These are phyloP conservation scores for Atta texana DNA, from an alignment of 1,140 invertebrate genomes.

Conservation along the genomic window DNA sequence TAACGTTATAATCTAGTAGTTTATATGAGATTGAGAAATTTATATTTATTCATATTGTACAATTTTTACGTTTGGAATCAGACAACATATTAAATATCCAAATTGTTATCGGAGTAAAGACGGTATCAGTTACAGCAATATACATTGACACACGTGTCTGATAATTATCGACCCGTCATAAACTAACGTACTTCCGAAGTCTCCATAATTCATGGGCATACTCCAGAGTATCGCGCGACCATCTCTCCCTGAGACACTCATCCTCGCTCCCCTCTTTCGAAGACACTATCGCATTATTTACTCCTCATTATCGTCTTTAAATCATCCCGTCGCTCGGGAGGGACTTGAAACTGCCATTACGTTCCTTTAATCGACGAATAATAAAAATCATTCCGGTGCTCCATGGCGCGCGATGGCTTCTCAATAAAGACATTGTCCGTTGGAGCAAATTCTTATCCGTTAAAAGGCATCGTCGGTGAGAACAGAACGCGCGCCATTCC, in stretches of 20 bases:
- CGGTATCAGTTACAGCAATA: neutral
- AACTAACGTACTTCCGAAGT: constrained; percentile 58
- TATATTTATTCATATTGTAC: neutral
- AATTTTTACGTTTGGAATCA: neutral
- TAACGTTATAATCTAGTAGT: neutral
- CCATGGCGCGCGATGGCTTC: constrained; percentile 74
- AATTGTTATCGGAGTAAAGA: constrained; percentile 13
- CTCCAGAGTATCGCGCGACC: constrained; percentile 61
- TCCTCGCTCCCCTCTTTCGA: constrained; percentile 11
- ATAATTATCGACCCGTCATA: constrained; percentile 60
- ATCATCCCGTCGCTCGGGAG: constrained; percentile 14
- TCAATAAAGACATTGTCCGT: constrained; percentile 84
- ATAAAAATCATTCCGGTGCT: constrained; percentile 72
- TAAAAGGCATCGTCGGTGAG: constrained; percentile 76
- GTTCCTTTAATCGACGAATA: constrained; percentile 70
- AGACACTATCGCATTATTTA: constrained; percentile 72
- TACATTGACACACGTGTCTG: constrained; percentile 40
- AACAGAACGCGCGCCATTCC: constrained; percentile 51
- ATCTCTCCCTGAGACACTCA: constrained; percentile 44
- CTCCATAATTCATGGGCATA: constrained; percentile 56
- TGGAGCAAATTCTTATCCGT: constrained; percentile 82
- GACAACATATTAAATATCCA: neutral
- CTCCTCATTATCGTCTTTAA: constrained; percentile 69
- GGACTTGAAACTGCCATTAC: constrained; percentile 50
- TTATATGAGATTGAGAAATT: neutral